Evolutionary conservation across 2,797 vertebrate species (phyloP).

Genomic region (Masticophis lateralis): DNA sequence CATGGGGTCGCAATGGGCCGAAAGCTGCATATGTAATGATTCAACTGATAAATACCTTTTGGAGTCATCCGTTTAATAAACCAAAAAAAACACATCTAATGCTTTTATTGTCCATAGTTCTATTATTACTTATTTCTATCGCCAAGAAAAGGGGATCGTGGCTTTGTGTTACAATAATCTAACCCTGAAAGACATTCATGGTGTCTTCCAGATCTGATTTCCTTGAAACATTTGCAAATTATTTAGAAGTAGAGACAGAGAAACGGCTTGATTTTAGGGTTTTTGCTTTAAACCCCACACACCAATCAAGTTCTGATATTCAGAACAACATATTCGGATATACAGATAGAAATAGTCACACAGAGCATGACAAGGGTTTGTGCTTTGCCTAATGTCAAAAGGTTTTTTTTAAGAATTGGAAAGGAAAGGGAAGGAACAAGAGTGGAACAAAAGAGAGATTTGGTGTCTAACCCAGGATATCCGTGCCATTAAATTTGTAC

Average conservation of each 20-base stretch:
- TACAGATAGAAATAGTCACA: background rate
- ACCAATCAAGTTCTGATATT: background rate
- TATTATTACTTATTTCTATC: constrained; percentile 16
- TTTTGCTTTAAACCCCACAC: background rate
- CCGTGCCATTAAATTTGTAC: background rate
- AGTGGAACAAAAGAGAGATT: background rate
- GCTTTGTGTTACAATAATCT: constrained; percentile 66
- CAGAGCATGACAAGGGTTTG: background rate
- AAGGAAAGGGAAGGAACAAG: background rate
- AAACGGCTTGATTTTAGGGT: constrained; percentile 66
- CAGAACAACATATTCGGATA: background rate
- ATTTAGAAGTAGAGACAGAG: constrained; percentile 68
- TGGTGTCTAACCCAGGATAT: background rate
- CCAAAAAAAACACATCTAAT: constrained; percentile 18
- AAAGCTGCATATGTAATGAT: background rate
- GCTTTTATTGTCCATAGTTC: constrained; percentile 33
- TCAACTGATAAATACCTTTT: constrained; percentile 29
- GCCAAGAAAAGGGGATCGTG: constrained; percentile 28
- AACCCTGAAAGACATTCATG: constrained; percentile 26
- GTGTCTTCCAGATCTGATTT: constrained; percentile 64
- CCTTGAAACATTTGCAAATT: constrained; percentile 60
- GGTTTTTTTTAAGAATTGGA: background rate
- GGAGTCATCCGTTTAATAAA: constrained; percentile 11
- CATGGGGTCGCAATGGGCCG: too few species aligned
- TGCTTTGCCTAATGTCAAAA: background rate